Evolutionary conservation across 2,888 invertebrate species (phyloP), one percentile per base, ranked within the genome.

Genomic region (Phasia obesa): DNA sequence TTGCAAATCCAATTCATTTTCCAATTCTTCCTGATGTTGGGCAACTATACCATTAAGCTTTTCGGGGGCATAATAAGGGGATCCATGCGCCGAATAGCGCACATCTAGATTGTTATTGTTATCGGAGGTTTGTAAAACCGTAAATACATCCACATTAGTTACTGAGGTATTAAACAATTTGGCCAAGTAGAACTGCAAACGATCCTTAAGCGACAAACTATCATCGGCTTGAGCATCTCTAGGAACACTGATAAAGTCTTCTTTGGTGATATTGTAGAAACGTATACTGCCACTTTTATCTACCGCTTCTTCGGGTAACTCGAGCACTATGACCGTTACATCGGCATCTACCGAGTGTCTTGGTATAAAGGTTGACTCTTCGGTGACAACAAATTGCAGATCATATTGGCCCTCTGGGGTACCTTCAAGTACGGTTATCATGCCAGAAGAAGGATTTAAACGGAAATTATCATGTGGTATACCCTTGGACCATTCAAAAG

Each of bases 111-210:
- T 93, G 0, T 93, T 93, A 13, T 90, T 88, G 17, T 69, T 77
- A 25, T 77, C 76, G 78, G 92, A 92, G 82, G 93, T 93, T 86
- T 95, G 94, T 35, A 97, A 93, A 1, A 99, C 96, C 0, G 98
- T 98, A 90, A 99, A 98, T 0, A 99, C 95, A 89, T 98, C 98
- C 0, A 99, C 96, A 89, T 98, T 97, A 60, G 95, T 94, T 76
- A 94, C 89, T 0, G 96, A 95, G 0, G 95, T 95, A 88, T 96
- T 96, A 86, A 98, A 93, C 62, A 96, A 93, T 82, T 93, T 92
- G 0, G 97, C 93, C 69, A 97, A 90, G 62, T 93, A 92, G 31
- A 92, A 91, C 82, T 93, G 93, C 15, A 93, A 86, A 6, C 88
- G 89, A 86, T 91, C 91, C 81, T 91, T 92, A 0, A 90, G 77